Base-by-base conservation (phyloP, 1,140 invertebrate genomes). In the Sycophila sp. region DNA sequence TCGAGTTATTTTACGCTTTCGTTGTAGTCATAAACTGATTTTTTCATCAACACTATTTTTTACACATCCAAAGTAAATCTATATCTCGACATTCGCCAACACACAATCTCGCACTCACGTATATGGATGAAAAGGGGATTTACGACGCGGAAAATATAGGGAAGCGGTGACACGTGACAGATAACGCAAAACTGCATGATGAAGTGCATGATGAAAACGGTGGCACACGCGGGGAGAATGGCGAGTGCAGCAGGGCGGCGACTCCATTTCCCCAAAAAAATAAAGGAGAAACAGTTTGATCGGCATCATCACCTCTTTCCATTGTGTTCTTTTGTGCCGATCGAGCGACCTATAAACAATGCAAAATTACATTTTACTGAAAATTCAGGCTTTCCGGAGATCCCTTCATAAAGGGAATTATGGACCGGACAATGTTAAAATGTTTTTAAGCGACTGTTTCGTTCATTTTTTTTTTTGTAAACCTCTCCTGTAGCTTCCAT, bases 111-210 rank as follows among this genome's bases (percentile, higher is more conserved):
- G 34, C 34, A 26, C 22, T 32, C 10, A 30, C 32, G 19, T 15
- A 17, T 28, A 28, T 32, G 24, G 17, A 24, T 40, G 8, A 24
- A 28, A 58, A n/a, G 28, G 17, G 30, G 51, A 30, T 71, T 58
- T 71, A 71, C 59, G 22, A 36, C 55, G 22, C n/a, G 69, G 62
- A 71, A 71, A 71, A 71, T 71, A 71, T 66, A 66, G 56, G 56
- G 34, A 66, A 40, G 30, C 63, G 45, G 62, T 71, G 69, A 71
- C 69, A 66, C 45, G 63, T 66, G 69, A 66, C 56, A 71, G 63
- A 71, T 71, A 71, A 71, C 69, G 45, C 34, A 26, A 71, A 66
- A 59, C 69, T 66, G 69, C 45, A 66, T 71, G 62, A 71, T 56
- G 68, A 70, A 64, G 49, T 64, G 60, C 56, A 60, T 51, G 59